Evolutionary conservation across 2,888 invertebrate species (phyloP).

Genomic region (Thysanoteuthis rhombus): DNA sequence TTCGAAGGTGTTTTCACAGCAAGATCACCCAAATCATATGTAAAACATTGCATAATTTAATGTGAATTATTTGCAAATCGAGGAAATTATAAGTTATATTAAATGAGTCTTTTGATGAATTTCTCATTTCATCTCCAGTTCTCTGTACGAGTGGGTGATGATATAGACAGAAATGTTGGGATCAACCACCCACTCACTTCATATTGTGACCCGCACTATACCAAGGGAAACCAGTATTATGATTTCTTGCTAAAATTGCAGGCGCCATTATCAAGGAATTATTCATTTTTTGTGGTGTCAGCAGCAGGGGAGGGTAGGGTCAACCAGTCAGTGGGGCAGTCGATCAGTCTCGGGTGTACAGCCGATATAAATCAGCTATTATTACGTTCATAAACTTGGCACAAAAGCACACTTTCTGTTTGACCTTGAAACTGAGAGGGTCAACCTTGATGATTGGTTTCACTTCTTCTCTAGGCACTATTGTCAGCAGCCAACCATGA

Average conservation of each 20-base stretch:
- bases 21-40: too few species aligned
- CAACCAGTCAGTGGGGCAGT: background rate
- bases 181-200: too few species aligned
- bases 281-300: background rate
- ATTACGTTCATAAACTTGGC: background rate
- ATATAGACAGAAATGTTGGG: too few species aligned
- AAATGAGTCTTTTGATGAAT: too few species aligned
- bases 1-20: too few species aligned
- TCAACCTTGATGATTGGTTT: background rate
- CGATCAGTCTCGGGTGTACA: background rate
- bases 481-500: background rate
- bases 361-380: background rate
- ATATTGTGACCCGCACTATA: too few species aligned
- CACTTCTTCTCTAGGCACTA: background rate
- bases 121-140: too few species aligned
- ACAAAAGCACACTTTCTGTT: background rate
- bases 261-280: background rate
- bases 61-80: too few species aligned
- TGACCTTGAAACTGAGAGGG: background rate
- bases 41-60: too few species aligned
- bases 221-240: background rate
- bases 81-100: too few species aligned
- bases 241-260: background rate
- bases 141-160: too few species aligned
- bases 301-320: background rate